Base-by-base conservation (phyloP, 2,113 vertebrate genomes). In the Ranitomeya imitator region DNA sequence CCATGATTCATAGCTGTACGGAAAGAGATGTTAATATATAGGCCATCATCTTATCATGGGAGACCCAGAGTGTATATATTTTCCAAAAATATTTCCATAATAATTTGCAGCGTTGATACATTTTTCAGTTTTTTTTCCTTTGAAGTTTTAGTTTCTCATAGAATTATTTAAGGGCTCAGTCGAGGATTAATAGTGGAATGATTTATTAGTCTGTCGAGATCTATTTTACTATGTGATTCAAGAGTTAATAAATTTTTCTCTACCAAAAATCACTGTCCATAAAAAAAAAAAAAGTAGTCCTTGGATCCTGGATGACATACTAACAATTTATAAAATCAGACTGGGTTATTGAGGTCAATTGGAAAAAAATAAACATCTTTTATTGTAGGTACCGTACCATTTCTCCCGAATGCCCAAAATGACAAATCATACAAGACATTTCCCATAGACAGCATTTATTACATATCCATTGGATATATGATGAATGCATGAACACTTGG, bases 221-320 rank as follows among this genome's bases (percentile, higher is more conserved):
- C 23, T 23, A 55, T 84, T 83, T 69, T 83, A 83, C 65, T 71
- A 23, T 63, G 60, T 57, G 65, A 84, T 71, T 69, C 26, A 51
- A 69, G 21, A 84, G 83, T 55, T 73, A 84, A 84, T 71, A 52
- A 55, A 54, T 31, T 67, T 31, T 52, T 71, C 51, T 54, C 7
- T n/a, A 71, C n/a, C 16, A 57, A 52, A 69, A 76, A 76, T 31
- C 73, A 51, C 21, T 18, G 63, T 14, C 45, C 18, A 63, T 71
- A 55, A 52, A 81, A 31, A 31, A 55, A 52, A 81, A 31, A 31
- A 84, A 71, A 3, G 60, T 13, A 73, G 15, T 57, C 31, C 8
- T 14, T 26, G 14, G 14, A 71, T 84, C 11, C n/a, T 55, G 52
- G 83, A 71, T 54, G 65, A 54, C 65, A 84, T 55, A 76, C n/a